Evolutionary conservation across 2,797 vertebrate species (phyloP).

Genomic region (Sciurus carolinensis): DNA sequence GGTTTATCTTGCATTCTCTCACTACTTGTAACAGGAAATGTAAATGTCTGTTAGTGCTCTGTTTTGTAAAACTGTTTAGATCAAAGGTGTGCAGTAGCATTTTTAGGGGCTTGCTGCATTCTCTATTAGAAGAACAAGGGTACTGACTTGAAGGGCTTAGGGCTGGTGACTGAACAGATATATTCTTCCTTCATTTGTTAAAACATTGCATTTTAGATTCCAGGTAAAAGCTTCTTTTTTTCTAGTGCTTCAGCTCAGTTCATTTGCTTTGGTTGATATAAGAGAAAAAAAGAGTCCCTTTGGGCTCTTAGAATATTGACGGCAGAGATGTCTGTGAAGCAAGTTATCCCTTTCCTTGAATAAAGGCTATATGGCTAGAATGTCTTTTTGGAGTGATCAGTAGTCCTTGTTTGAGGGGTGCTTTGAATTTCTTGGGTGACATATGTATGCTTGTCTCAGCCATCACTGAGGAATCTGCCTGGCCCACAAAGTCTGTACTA

Average conservation of each 20-base stretch:
- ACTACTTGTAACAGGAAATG: constrained; percentile 15
- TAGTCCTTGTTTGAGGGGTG: neutral
- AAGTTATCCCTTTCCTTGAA: neutral
- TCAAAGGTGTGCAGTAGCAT: neutral
- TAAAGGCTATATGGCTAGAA: neutral
- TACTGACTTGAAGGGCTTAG: neutral
- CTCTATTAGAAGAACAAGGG: neutral
- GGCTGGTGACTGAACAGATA: neutral
- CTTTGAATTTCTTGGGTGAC: neutral
- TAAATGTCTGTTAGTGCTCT: neutral
- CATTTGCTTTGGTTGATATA: constrained; percentile 52
- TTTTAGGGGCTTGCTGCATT: neutral
- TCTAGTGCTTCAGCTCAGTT: neutral
- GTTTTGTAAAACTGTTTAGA: neutral
- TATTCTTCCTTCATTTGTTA: constrained; percentile 21
- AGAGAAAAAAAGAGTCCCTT: neutral
- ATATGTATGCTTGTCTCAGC: neutral
- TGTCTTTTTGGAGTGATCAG: neutral
- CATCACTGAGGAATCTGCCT: neutral
- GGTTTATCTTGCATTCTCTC: neutral
- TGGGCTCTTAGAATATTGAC: neutral
- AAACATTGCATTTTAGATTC: constrained; percentile 22
- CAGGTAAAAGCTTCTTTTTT: neutral
- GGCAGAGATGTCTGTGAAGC: neutral
- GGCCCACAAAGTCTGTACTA: neutral